Evolutionary conservation across 1,140 invertebrate species (phyloP).

Genomic region (Piezodorus guildinii): DNA sequence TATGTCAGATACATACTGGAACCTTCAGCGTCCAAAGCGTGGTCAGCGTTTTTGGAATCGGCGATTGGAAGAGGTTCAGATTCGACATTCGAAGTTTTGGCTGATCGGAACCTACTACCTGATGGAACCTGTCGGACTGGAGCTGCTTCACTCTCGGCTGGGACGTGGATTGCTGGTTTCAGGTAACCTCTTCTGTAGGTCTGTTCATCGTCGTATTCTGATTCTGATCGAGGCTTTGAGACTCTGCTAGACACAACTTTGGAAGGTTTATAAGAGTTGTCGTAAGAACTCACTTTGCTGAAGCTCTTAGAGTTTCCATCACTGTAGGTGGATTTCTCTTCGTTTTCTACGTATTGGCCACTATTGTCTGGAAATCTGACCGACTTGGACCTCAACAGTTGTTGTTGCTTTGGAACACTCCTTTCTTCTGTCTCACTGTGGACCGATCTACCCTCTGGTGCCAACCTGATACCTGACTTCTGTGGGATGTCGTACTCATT

Average conservation of each 20-base stretch:
- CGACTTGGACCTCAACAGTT: conserved; percentile 7
- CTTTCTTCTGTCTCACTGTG: neutral
- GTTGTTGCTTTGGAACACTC: conserved; percentile 6
- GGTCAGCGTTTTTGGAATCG: neutral
- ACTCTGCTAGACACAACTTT: neutral
- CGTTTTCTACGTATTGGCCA: conserved; percentile 8
- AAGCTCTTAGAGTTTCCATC: conserved; percentile 17
- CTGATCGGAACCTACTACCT: neutral
- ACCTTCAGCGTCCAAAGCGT: neutral
- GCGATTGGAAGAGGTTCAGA: neutral
- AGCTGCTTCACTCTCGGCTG: neutral
- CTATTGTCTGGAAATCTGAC: conserved; percentile 15
- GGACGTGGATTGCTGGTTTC: neutral
- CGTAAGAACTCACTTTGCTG: conserved; percentile 16
- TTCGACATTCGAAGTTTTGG: neutral
- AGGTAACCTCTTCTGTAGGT: neutral
- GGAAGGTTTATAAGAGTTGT: conserved; percentile 17
- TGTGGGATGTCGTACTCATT: too few relatives aligned
- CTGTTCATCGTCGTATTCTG: neutral
- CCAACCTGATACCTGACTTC: neutral
- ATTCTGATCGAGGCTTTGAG: neutral
- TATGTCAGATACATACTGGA: neutral
- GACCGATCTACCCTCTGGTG: neutral
- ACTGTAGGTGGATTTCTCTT: conserved; percentile 8
- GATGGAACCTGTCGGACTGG: neutral